Conservation (phyloP, 92 coral and sea anemone genomes). For the Epizoanthus ramosus region DNA sequence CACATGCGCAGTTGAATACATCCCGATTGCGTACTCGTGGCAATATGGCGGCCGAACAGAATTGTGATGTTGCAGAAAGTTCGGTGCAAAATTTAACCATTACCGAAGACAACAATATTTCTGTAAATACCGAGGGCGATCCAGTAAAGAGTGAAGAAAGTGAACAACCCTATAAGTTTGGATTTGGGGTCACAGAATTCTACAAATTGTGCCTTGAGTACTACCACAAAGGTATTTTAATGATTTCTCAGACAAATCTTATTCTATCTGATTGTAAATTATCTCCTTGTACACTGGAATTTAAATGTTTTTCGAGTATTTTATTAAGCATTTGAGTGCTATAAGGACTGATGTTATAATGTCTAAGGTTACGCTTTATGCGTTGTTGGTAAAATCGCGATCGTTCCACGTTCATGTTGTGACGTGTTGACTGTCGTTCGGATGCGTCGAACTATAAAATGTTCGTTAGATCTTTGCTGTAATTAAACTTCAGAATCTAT, state of each 20-base stretch:
- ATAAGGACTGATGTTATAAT: too few relatives aligned
- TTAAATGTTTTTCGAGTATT: too few relatives aligned
- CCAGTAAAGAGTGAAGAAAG: constrained; percentile 43
- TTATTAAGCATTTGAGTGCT: too few relatives aligned
- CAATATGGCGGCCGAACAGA: constrained; percentile 91
- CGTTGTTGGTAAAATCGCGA: too few relatives aligned
- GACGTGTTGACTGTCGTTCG: too few relatives aligned
- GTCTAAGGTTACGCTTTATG: too few relatives aligned
- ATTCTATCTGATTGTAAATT: background rate
- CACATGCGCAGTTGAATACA: constrained; percentile 26
- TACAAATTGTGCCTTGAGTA: constrained; percentile 89
- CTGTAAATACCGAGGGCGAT: constrained; percentile 41
- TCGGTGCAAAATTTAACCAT: constrained; percentile 88
- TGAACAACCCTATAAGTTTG: constrained; percentile 79
- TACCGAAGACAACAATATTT: constrained; percentile 75
- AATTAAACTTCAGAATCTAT: too few relatives aligned
- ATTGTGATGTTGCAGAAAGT: constrained; percentile 51
- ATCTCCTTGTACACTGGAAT: background rate
- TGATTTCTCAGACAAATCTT: background rate
- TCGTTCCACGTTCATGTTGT: too few relatives aligned
- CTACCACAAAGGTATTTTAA: constrained; percentile 85
- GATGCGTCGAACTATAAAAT: too few relatives aligned
- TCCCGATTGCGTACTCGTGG: constrained; percentile 73
- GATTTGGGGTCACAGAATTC: constrained; percentile 82
- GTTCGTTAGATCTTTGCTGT: too few relatives aligned